Conservation (phyloP, 2,113 vertebrate species). For the Onychostoma macrolepis region DNA sequence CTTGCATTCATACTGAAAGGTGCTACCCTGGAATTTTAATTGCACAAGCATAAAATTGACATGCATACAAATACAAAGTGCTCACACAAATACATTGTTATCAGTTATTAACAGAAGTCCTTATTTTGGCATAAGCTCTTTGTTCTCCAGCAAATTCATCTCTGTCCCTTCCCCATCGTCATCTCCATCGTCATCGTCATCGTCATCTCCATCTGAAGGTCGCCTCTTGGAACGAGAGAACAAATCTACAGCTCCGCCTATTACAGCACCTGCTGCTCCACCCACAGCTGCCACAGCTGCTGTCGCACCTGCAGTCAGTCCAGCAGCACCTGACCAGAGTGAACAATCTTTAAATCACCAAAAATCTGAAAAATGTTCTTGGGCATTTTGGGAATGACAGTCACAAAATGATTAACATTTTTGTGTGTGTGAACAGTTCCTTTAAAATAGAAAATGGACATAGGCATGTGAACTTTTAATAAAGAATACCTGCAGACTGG, state of each 20-base stretch:
- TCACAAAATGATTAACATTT: background rate
- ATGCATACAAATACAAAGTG: background rate
- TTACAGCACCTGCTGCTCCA: conserved; percentile 2
- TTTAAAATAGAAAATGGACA: background rate
- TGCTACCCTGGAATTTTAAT: no score
- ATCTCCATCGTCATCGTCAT: background rate
- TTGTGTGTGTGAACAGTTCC: background rate
- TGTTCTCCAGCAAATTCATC: background rate
- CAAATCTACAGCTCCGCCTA: background rate
- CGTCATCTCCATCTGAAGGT: background rate
- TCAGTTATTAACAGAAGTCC: background rate
- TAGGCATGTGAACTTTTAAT: background rate
- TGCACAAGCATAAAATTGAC: no score
- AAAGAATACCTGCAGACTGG: conserved; percentile 49
- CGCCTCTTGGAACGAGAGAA: background rate
- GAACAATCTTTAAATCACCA: background rate
- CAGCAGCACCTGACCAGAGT: conserved; percentile 1
- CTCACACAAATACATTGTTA: background rate
- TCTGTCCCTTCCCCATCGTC: no score
- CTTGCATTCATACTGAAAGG: background rate
- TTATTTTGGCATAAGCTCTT: background rate
- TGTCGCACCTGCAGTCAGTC: background rate
- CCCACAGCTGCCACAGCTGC: background rate
- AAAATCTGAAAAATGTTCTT: background rate
- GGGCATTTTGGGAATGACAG: background rate